phyloP scores from a whole-genome alignment of 2,888 invertebrate genomes.

The Phalera bucephala region DNA sequence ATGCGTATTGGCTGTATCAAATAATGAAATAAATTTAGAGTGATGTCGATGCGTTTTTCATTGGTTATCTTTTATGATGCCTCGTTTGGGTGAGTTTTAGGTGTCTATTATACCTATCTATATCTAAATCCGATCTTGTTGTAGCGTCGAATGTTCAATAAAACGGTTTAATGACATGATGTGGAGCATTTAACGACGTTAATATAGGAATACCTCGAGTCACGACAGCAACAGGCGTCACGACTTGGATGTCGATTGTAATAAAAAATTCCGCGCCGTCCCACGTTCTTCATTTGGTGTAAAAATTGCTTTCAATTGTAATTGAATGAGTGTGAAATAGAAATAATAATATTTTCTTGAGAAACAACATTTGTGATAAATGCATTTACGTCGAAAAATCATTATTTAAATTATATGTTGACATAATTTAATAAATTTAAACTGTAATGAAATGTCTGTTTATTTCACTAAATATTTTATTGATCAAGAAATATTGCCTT shows the following conservation, averaged over 20 bases:
- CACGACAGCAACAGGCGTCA: conserved; percentile 30
- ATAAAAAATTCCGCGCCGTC: conserved; percentile 29
- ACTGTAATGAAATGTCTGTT: too few relatives aligned
- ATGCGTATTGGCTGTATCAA: too few relatives aligned
- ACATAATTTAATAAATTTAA: too few relatives aligned
- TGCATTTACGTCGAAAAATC: too few relatives aligned
- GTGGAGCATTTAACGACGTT: conserved; percentile 27
- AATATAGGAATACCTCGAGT: conserved; percentile 29
- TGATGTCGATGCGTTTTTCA: conserved; percentile 9
- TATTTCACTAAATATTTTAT: too few relatives aligned
- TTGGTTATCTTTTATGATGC: conserved; percentile 17
- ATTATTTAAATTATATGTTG: too few relatives aligned
- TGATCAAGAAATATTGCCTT: too few relatives aligned
- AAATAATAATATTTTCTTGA: too few relatives aligned
- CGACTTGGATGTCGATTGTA: conserved; percentile 31
- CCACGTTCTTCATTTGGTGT: conserved; percentile 37
- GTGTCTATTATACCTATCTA: conserved; percentile 15
- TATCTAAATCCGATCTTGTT: conserved; percentile 16
- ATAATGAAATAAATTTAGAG: conserved; percentile 1
- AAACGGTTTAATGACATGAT: conserved; percentile 30
- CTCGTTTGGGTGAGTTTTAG: conserved; percentile 27
- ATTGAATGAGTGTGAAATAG: conserved; percentile 52
- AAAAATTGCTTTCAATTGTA: conserved; percentile 37
- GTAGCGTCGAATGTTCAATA: conserved; percentile 16
- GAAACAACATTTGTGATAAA: too few relatives aligned